Percentiles rank a stretch among this genome's conserved stretches.
Evolutionary conservation across 1,140 invertebrate genomes (phyloP).

Genomic region (Anadara kagoshimensis): DNA sequence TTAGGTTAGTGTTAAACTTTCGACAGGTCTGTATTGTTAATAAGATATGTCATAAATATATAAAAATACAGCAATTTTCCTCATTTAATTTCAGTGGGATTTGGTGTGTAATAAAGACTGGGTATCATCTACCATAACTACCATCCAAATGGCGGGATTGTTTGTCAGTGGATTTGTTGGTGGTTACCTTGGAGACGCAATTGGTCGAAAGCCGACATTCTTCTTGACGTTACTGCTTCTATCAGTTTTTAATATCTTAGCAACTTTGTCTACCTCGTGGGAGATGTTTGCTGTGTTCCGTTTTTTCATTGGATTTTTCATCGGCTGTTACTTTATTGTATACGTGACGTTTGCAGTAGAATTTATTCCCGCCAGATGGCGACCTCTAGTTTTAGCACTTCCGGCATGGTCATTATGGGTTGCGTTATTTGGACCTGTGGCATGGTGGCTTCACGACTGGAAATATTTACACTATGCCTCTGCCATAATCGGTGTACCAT

Average conservation of each 20-base stretch:
- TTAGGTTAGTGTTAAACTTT: too few species aligned
- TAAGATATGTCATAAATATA: too few species aligned
- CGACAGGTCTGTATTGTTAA: too few species aligned
- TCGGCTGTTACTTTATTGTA: conserved; percentile 28
- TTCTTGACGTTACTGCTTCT: conserved; percentile 33
- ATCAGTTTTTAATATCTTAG: conserved; percentile 32
- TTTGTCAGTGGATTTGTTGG: conserved; percentile 46
- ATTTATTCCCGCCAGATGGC: conserved; percentile 23
- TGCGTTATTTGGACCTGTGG: conserved; percentile 3
- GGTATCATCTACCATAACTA: conserved; percentile 45
- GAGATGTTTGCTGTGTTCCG: conserved; percentile 50
- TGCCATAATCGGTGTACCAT: conserved; percentile 30
- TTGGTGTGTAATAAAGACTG: conserved; percentile 51
- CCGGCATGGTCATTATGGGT: conserved; percentile 13
- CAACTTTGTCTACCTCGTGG: conserved; percentile 47
- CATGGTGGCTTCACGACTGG: conserved; percentile 33
- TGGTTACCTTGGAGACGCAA: conserved; percentile 49
- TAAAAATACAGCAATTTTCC: too few species aligned
- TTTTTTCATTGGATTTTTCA: conserved; percentile 47
- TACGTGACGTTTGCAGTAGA: conserved; percentile 24
- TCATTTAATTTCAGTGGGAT: conserved; percentile 45
- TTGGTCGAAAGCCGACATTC: conserved; percentile 51
- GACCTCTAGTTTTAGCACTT: conserved; percentile 11
- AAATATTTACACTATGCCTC: conserved; percentile 27
- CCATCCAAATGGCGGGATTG: conserved; percentile 58